phyloP scores from a whole-genome alignment of 1,140 invertebrate species.

The Drosophila nigromelanica region DNA sequence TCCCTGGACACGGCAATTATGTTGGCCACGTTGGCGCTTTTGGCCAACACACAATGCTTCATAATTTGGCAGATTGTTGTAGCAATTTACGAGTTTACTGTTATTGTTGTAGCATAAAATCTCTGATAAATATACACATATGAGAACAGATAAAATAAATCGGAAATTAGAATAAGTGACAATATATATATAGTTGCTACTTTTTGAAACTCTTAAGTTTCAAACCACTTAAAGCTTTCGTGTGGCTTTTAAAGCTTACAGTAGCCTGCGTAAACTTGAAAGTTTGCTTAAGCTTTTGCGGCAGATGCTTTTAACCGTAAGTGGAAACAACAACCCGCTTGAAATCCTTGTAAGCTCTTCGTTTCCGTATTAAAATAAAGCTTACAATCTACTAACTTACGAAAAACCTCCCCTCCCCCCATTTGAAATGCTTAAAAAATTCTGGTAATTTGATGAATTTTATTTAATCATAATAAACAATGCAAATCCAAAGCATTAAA shows the following conservation, averaged over 20 bases:
- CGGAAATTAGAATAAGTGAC: too few relatives aligned
- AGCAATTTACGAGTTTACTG: neutral
- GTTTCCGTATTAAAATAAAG: too few relatives aligned
- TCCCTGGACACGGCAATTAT: constrained; percentile 52
- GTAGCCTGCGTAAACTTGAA: neutral
- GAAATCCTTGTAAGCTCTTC: constrained; percentile 14
- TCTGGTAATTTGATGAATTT: constrained; percentile 32
- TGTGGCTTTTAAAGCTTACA: neutral
- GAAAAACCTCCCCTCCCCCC: neutral
- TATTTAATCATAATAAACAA: constrained; percentile 66
- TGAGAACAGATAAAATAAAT: neutral
- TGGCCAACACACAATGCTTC: constrained; percentile 45
- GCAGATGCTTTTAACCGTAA: neutral
- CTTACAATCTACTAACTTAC: neutral
- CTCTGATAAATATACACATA: neutral
- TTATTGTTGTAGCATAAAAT: neutral
- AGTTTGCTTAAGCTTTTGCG: neutral
- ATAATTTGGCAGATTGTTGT: constrained; percentile 21
- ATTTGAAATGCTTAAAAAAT: constrained; percentile 3
- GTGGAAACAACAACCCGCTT: neutral
- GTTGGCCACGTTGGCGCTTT: constrained; percentile 46
- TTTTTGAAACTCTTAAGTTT: neutral
- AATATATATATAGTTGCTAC: neutral
- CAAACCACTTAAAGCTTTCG: neutral
- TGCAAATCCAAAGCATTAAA: constrained; percentile 80